Evolutionary conservation across 2,888 invertebrate species (phyloP), one percentile per base, ranked within the genome.

Genomic region (Rhamnusium bicolor): DNA sequence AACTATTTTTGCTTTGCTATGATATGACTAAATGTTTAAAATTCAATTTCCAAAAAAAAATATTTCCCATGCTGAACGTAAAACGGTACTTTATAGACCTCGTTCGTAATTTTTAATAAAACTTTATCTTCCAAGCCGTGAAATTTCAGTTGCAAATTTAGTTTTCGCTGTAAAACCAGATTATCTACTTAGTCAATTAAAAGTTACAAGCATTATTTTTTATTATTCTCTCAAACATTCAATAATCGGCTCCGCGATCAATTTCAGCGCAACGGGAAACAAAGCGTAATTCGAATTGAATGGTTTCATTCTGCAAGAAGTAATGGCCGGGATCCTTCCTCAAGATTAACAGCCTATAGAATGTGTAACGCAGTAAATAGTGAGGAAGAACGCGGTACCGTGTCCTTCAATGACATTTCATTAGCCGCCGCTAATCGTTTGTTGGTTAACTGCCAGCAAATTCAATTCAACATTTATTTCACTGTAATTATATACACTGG

Each of bases 351-450:
- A 72, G 72, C 75, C 75, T 63, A 75, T 75, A 76, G 75, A 78
- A 73, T 71, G 71, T 73, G 72, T 69, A 73, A 69, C 65, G 76
- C 68, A 75, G 78, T 78, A 77, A 79, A 78, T 73, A 79, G 76
- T 67, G 66, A 74, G 74, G 79, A 78, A 71, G 58, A 72, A 78
- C 76, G 76, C 74, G 72, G 72, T 53, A 61, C 60, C 70, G 72
- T 71, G 72, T 76, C 75, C 76, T 16, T 62, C 2, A 66, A 76
- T 81, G 85, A 85, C 85, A 79, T 84, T 84, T 85, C 85, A 85
- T 85, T 85, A 85, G 84, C 82, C 78, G 77, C 74, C 77, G 80
- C 85, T 85, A 85, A 85, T 85, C 85, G 85, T 69, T 79, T 76
- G 81, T 81, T 82, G 81, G 81, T 84, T 76, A 76, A 80, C 81